Evolutionary conservation across 2,113 vertebrate species (phyloP).

Genomic region (Fulmarus glacialis): DNA sequence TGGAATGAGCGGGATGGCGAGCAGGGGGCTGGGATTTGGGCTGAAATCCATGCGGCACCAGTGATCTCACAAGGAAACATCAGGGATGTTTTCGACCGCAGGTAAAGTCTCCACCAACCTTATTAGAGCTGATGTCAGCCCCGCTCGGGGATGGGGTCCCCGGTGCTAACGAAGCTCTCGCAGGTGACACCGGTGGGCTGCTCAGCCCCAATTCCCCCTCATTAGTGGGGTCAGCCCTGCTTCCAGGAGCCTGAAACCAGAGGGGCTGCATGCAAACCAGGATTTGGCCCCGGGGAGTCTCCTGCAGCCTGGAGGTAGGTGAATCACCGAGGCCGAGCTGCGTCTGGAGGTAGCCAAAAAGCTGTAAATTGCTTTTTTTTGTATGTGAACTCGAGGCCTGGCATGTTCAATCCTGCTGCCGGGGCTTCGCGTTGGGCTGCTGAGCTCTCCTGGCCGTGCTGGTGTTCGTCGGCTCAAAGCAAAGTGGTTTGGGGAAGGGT

Average conservation of each 20-base stretch:
- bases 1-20: accelerated
- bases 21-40: not conserved
- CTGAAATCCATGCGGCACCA: accelerated
- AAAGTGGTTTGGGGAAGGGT: not conserved
- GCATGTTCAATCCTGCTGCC: not conserved
- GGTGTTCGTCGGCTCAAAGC: not conserved
- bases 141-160: accelerated
- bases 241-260: not conserved
- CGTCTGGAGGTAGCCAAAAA: not conserved
- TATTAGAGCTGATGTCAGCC: not conserved
- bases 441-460: not conserved
- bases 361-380: not conserved
- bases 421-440: accelerated
- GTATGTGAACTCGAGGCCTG: not conserved
- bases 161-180: accelerated
- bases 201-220: not conserved
- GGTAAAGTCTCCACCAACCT: not conserved
- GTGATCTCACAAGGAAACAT: accelerated
- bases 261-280: accelerated
- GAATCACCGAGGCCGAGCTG: not conserved
- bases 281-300: accelerated
- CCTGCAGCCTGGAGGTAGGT: not conserved
- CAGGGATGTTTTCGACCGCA: accelerated
- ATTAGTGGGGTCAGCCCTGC: not conserved
- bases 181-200: not conserved